Percentiles rank a stretch among this genome's conserved stretches.
These are phyloP conservation scores for Scomber colias DNA, from an alignment of 2,113 vertebrate genomes.

Conservation along the genomic window DNA sequence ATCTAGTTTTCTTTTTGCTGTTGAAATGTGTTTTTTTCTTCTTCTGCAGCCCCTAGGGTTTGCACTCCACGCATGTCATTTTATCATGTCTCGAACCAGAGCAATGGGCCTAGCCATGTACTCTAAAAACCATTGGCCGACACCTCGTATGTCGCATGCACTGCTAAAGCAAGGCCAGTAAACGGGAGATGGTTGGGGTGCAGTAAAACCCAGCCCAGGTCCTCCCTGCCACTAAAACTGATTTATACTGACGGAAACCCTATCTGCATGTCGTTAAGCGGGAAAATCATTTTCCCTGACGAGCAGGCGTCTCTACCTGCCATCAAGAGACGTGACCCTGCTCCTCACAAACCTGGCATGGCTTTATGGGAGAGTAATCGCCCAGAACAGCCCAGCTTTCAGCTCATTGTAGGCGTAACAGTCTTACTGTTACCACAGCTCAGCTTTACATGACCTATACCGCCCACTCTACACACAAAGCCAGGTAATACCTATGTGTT, in stretches of 20 bases:
- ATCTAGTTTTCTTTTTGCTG: slow-evolving; percentile 59
- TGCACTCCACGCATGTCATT: slow-evolving; percentile 18
- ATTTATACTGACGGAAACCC: slow-evolving; percentile 92
- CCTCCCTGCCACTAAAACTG: slow-evolving; percentile 92
- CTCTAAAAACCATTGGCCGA: slow-evolving; percentile 45
- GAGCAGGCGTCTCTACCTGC: slow-evolving; percentile 87
- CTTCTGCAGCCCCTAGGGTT: slow-evolving; percentile 8
- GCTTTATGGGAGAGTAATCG: slow-evolving; percentile 89
- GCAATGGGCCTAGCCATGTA: slow-evolving; percentile 45
- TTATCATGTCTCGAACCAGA: slow-evolving; percentile 47
- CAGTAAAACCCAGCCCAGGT: slow-evolving; percentile 71
- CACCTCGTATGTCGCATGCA: slow-evolving; percentile 28
- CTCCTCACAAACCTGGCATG: slow-evolving; percentile 87
- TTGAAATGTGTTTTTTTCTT: slow-evolving; percentile 39
- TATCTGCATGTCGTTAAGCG: slow-evolving; percentile 95
- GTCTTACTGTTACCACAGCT: slow-evolving; percentile 37
- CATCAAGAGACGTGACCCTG: slow-evolving; percentile 86
- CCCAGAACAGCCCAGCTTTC: slow-evolving; percentile 69
- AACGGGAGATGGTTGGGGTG: slow-evolving; percentile 57
- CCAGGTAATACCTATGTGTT: slow-evolving; percentile 48
- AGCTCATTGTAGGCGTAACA: slow-evolving; percentile 54
- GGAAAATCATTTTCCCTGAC: slow-evolving; percentile 91
- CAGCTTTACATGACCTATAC: slow-evolving; percentile 49
- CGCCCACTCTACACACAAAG: slow-evolving; percentile 25
- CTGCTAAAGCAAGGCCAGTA: slow-evolving; percentile 68